A percentile compares a stretch with the other conserved stretches of the same genome.
phyloP scores from a whole-genome alignment of 1,140 invertebrate species.

The Diachasma alloeum region DNA sequence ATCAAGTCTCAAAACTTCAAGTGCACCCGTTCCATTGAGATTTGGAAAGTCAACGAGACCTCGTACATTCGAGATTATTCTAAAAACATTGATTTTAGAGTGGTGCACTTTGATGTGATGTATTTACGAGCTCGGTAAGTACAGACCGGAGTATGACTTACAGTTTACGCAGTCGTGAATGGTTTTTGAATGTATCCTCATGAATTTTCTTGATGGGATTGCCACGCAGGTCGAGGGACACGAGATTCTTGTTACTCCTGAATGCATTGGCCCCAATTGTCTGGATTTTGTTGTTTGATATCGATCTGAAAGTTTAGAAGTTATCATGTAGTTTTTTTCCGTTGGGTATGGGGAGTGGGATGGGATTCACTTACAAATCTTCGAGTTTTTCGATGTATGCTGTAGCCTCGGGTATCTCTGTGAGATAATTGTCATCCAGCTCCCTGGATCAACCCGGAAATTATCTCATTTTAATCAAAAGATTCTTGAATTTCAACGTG shows the following conservation, averaged over 20 bases:
- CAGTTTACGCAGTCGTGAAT: constrained; percentile 75
- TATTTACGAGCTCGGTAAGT: neutral
- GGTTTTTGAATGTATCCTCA: constrained; percentile 71
- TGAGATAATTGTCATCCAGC: constrained; percentile 78
- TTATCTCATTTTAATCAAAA: too few species aligned
- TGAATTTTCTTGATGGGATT: constrained; percentile 76
- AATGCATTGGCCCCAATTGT: constrained; percentile 71
- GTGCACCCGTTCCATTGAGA: constrained; percentile 77
- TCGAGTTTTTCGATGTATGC: constrained; percentile 72
- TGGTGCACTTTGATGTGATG: neutral
- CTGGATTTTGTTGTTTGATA: constrained; percentile 75
- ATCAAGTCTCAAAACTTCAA: constrained; percentile 85
- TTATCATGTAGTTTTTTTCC: neutral
- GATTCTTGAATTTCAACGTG: too few species aligned
- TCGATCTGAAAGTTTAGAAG: constrained; percentile 64
- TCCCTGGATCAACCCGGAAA: constrained; percentile 65
- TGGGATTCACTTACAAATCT: constrained; percentile 73
- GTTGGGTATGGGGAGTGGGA: too few species aligned
- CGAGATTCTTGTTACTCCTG: constrained; percentile 68
- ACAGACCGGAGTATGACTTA: constrained; percentile 64
- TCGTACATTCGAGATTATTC: constrained; percentile 85
- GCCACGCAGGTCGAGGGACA: constrained; percentile 74
- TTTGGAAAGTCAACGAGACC: constrained; percentile 82
- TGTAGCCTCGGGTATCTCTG: constrained; percentile 71
- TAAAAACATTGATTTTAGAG: constrained; percentile 55